Conservation (phyloP, 1,140 invertebrate species). For the Drosophila repleta region DNA sequence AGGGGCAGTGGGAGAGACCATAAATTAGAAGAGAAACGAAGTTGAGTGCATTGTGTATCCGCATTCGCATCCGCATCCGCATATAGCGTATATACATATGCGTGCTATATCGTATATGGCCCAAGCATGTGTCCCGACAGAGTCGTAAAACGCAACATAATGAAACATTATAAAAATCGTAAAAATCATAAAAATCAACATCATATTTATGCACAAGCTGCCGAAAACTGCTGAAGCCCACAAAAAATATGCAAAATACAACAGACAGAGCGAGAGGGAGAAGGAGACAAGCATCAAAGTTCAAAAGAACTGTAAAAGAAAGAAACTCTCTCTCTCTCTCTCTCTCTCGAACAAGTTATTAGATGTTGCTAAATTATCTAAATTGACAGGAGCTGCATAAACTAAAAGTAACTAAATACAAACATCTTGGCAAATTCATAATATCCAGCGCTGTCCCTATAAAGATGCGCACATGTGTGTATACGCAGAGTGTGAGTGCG, state of each 20-base stretch:
- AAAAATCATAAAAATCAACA: slow-evolving; percentile 82
- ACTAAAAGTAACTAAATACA: slow-evolving; percentile 17
- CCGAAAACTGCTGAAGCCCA: slow-evolving; percentile 27
- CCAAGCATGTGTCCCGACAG: slow-evolving; percentile 57
- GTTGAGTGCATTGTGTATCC: slow-evolving; percentile 54
- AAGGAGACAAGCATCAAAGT: neutral
- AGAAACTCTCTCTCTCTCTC: neutral
- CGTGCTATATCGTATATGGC: slow-evolving; percentile 26
- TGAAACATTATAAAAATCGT: slow-evolving; percentile 82
- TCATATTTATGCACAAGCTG: slow-evolving; percentile 75
- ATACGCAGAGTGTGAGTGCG: slow-evolving; percentile 6
- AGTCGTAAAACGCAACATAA: slow-evolving; percentile 78
- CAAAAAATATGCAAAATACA: slow-evolving; percentile 39
- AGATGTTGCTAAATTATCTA: slow-evolving; percentile 1
- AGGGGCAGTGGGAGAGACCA: slow-evolving; percentile 41
- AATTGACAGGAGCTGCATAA: neutral
- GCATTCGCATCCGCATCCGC: slow-evolving; percentile 26
- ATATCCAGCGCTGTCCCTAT: slow-evolving; percentile 27
- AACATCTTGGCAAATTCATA: slow-evolving; percentile 45
- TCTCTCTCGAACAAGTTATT: neutral
- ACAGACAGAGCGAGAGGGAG: slow-evolving; percentile 19
- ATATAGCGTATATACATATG: slow-evolving; percentile 12
- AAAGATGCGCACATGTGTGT: slow-evolving; percentile 48
- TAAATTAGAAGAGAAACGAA: slow-evolving; percentile 75
- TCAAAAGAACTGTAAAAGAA: neutral